Percentiles rank a stretch among this genome's conserved stretches.
phyloP scores from a whole-genome alignment of 1,140 invertebrate genomes.

The Megathymus violae region DNA sequence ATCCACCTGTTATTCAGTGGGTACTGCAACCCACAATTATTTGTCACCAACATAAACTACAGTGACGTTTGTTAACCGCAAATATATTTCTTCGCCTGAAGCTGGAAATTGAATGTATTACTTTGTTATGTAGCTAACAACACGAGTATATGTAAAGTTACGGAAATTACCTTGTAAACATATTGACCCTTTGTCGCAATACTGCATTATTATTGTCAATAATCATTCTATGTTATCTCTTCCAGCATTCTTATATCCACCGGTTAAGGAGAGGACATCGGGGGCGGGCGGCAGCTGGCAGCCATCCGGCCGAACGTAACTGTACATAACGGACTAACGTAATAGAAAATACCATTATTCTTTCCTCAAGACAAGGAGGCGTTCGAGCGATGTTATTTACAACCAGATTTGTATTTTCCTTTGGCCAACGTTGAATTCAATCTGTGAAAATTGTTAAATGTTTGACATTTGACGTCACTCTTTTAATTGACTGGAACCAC shows the following conservation, averaged over 20 bases:
- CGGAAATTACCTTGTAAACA: too few species aligned
- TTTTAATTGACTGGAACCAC: too few species aligned
- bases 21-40: too few species aligned
- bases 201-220: background rate
- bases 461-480: background rate
- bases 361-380: slow-evolving; percentile 73
- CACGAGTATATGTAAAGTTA: too few species aligned
- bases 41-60: too few species aligned
- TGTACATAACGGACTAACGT: slow-evolving; percentile 72
- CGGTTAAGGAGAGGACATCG: slow-evolving; percentile 26
- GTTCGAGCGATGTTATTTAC: slow-evolving; percentile 74
- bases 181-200: background rate
- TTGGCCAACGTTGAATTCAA: slow-evolving; percentile 23
- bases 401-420: slow-evolving; percentile 62
- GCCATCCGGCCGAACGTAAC: slow-evolving; percentile 68
- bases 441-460: slow-evolving; percentile 22
- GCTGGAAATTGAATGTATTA: too few species aligned
- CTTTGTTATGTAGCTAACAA: too few species aligned
- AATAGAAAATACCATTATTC: slow-evolving; percentile 81
- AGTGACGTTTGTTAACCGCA: too few species aligned
- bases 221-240: background rate
- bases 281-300: slow-evolving; percentile 61
- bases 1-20: too few species aligned
- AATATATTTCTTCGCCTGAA: too few species aligned
- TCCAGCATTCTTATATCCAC: slow-evolving; percentile 10